Percentiles rank a stretch among this genome's conserved stretches.
phyloP scores from a whole-genome alignment of 2,113 vertebrate genomes.

The Hemicordylus capensis region DNA sequence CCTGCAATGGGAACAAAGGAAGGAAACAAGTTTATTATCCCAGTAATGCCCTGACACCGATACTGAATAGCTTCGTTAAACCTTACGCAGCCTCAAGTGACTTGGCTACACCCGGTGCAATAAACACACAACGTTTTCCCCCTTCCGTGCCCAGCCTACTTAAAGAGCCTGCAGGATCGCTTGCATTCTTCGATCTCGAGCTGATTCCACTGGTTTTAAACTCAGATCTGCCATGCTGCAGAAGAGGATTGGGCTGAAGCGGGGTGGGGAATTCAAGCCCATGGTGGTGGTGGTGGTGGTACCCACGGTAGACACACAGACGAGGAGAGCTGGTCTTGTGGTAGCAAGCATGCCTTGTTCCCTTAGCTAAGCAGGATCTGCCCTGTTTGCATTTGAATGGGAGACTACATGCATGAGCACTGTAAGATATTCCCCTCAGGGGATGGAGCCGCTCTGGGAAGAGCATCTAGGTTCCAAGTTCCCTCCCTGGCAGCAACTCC shows the following conservation, averaged over 20 bases:
- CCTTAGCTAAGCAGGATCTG: too few species aligned
- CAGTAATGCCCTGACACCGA: slow-evolving; percentile 9
- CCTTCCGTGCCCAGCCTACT: slow-evolving; percentile 22
- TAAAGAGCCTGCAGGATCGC: neutral
- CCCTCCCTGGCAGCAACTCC: too few species aligned
- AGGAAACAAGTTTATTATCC: slow-evolving; percentile 29
- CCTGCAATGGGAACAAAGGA: slow-evolving; percentile 20
- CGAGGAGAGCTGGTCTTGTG: too few species aligned
- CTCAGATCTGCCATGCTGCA: neutral
- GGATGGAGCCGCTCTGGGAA: too few species aligned
- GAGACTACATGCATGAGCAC: too few species aligned
- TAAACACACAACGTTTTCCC: slow-evolving; percentile 9
- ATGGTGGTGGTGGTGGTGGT: too few species aligned
- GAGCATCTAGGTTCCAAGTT: too few species aligned
- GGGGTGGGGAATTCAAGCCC: slow-evolving; percentile 20
- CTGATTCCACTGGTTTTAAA: neutral
- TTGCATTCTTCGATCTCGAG: slow-evolving; percentile 16
- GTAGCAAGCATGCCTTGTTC: too few species aligned
- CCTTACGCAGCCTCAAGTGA: neutral
- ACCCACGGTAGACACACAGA: too few species aligned
- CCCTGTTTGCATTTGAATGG: too few species aligned
- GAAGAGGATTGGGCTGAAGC: too few species aligned
- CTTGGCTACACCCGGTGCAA: slow-evolving; percentile 34
- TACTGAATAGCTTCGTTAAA: slow-evolving; percentile 17
- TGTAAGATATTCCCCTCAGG: too few species aligned